Evolutionary conservation across 2,888 invertebrate species (phyloP), one percentile per base, ranked within the genome.

Genomic region (Branchipolynoe longqiensis): DNA sequence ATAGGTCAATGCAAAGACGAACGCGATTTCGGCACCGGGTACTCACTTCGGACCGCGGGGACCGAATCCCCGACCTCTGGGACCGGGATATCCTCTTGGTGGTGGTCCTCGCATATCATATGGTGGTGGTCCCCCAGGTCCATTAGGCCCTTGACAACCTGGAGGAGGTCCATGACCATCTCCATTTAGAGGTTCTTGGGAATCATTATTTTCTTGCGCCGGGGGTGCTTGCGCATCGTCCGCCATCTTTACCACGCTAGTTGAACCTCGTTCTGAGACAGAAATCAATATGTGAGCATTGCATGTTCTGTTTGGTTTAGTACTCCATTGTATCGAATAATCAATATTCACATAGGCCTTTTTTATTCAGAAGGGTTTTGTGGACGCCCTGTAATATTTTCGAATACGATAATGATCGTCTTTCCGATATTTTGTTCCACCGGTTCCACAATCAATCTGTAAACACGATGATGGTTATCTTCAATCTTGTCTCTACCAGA

Each of bases 41-140:
- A 83, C 69, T 41, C 41, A 83, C 83, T 69, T 62, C 41, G 83
- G 64, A 25, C 83, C 83, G 28, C 83, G 62, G 64, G 83, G 83
- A 41, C 78, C 78, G 31, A 64, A 85, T 28, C 85, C 85, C 48
- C 85, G 59, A 28, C 85, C 62, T 64, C 85, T 59, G 38, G 85
- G 85, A 36, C 59, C 59, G 33, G 82, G 82, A 38, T 59, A 82
- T 40, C 85, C 62, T 40, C 54, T 74, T 14, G 40, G 74, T n/a
- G 54, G 62, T 18, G 69, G 69, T 14, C 74, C 78, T 59, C 78
- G 38, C 59, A 85, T 74, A 38, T 85, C 85, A 38, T 83, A 40
- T 22, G 36, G 59, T 25, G 78, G 78, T 48, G 41, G 78, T 22
- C 78, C 78, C 41, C 78, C 48, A 14, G 41, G 78, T 78, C 78